Conservation (phyloP, 2,113 vertebrate genomes). For the Elephantulus edwardii region DNA sequence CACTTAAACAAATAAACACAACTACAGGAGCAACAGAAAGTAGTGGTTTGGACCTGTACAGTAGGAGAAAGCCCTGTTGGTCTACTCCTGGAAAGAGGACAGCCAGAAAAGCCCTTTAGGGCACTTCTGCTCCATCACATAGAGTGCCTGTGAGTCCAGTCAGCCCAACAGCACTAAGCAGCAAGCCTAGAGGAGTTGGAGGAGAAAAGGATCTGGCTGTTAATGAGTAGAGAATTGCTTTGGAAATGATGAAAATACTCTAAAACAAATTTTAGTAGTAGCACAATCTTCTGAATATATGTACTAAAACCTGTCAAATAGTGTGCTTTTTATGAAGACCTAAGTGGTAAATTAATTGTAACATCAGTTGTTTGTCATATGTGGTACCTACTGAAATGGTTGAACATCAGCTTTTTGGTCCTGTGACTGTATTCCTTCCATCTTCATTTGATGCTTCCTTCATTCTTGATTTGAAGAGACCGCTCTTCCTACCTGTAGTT, state of each 20-base stretch:
- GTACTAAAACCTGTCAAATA: too few relatives aligned
- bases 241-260: background rate
- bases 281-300: accelerated
- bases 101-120: background rate
- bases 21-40: background rate
- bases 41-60: background rate
- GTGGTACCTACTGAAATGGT: too few relatives aligned
- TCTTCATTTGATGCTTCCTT: too few relatives aligned
- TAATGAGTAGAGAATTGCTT: background rate
- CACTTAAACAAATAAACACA: background rate
- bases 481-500: too few relatives aligned
- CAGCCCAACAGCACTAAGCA: background rate
- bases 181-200: background rate
- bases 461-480: background rate
- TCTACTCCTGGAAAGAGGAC: background rate
- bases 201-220: accelerated
- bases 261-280: background rate
- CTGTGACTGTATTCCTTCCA: background rate
- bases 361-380: too few relatives aligned
- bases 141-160: background rate
- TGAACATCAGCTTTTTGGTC: too few relatives aligned
- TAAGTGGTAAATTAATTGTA: too few relatives aligned
- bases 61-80: background rate
- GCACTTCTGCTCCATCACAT: background rate
- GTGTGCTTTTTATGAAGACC: too few relatives aligned